Evolutionary conservation across 2,797 vertebrate genomes (phyloP).

Genomic region (Pampus argenteus): DNA sequence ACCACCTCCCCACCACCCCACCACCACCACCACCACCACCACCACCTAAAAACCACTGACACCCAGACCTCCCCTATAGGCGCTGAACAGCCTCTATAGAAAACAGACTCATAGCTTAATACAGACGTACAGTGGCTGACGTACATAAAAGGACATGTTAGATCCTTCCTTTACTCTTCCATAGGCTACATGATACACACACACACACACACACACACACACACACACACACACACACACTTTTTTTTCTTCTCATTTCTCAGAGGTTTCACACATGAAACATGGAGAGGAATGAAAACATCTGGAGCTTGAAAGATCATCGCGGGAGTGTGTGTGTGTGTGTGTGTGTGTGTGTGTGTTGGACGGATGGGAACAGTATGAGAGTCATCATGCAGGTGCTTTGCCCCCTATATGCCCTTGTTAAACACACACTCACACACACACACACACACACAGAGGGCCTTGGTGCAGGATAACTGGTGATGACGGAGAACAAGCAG

Average conservation of each 20-base stretch:
- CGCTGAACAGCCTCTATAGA: conserved; percentile 16
- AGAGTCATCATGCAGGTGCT: conserved; percentile 54
- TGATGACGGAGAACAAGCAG: conserved; percentile 65
- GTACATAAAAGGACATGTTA: conserved; percentile 8
- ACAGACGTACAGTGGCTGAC: conserved; percentile 30
- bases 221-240: conserved; percentile 22
- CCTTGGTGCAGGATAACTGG: conserved; percentile 47
- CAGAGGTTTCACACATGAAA: conserved; percentile 36
- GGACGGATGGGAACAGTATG: not conserved
- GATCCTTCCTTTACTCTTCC: conserved; percentile 6
- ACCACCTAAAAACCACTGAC: conserved; percentile 2
- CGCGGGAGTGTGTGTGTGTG: conserved; percentile 3
- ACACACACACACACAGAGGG: conserved; percentile 34
- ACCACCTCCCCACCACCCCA: no score
- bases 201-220: conserved; percentile 27
- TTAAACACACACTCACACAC: conserved; percentile 10
- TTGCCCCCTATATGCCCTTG: conserved; percentile 34
- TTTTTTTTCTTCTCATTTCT: not conserved
- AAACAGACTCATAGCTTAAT: conserved; percentile 11
- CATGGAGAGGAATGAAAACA: conserved; percentile 47
- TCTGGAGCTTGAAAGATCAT: conserved; percentile 3
- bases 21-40: not conserved
- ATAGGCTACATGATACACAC: no score
- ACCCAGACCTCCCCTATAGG: conserved; percentile 47
- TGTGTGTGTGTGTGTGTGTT: conserved; percentile 2